phyloP scores from a whole-genome alignment of 2,888 invertebrate species.

The Orthonychiurus folsomi region DNA sequence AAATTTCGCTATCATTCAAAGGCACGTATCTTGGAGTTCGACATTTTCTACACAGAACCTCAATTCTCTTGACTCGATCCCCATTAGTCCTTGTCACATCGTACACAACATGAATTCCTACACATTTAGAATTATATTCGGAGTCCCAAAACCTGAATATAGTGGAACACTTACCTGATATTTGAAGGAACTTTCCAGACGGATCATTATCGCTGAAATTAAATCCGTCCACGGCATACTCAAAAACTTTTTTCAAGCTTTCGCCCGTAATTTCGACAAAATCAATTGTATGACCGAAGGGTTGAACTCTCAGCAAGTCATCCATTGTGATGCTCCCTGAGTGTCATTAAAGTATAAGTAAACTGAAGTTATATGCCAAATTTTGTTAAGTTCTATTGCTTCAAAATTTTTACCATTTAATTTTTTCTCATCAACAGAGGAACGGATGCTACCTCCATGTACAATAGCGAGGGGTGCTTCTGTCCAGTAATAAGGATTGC shows the following conservation, averaged over 20 bases:
- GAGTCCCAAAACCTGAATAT: neutral
- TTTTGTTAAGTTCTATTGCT: conserved; percentile 4
- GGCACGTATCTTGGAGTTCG: conserved; percentile 52
- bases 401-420: conserved; percentile 45
- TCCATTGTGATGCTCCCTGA: conserved; percentile 63
- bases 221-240: conserved; percentile 54
- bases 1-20: conserved; percentile 50
- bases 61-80: conserved; percentile 55
- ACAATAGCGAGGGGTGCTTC: conserved; percentile 64
- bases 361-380: conserved; percentile 1
- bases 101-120: conserved; percentile 59
- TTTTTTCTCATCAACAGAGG: conserved; percentile 56
- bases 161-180: conserved; percentile 62
- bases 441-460: conserved; percentile 68
- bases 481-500: conserved; percentile 54
- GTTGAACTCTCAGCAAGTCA: conserved; percentile 63
- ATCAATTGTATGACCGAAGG: conserved; percentile 63
- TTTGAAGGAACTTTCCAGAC: conserved; percentile 68
- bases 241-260: conserved; percentile 56
- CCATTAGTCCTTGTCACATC: conserved; percentile 56
- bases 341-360: too few species aligned
- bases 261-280: conserved; percentile 58
- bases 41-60: conserved; percentile 62
- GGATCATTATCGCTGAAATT: conserved; percentile 47
- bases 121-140: neutral